Evolutionary conservation across 2,888 invertebrate species (phyloP).

Genomic region (Resseliella maxima): DNA sequence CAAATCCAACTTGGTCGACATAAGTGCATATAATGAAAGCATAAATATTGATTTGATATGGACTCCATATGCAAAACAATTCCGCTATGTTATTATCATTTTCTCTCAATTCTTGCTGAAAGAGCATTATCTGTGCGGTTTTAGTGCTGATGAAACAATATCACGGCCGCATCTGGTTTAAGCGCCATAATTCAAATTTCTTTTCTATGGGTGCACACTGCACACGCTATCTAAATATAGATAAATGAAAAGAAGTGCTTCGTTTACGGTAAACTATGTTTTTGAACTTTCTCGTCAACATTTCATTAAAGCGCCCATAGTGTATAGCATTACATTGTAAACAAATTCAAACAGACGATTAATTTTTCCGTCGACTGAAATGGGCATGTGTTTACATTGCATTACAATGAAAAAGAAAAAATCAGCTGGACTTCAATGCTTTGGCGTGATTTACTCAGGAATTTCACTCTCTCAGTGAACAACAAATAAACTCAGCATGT

Average conservation of each 20-base stretch:
- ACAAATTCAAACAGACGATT: neutral
- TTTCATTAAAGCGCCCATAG: neutral
- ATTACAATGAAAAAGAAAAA: neutral
- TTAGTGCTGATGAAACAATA: neutral
- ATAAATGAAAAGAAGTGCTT: neutral
- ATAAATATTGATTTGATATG: constrained; percentile 22
- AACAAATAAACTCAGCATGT: neutral
- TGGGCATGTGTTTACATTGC: no score
- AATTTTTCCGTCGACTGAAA: neutral
- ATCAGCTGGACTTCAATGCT: constrained; percentile 11
- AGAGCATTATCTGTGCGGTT: constrained; percentile 14
- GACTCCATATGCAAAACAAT: neutral
- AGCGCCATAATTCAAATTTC: neutral
- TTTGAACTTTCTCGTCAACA: neutral
- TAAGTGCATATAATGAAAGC: neutral
- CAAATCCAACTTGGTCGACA: neutral
- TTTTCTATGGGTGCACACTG: neutral
- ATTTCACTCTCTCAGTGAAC: neutral
- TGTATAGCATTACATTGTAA: neutral
- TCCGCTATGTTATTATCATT: no score
- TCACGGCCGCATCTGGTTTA: neutral
- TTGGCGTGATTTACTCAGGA: no score
- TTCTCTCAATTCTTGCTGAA: neutral
- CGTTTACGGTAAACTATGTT: neutral
- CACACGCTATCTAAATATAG: neutral